Base-by-base conservation (phyloP, 2,113 vertebrate genomes). In the Callithrix jacchus region DNA sequence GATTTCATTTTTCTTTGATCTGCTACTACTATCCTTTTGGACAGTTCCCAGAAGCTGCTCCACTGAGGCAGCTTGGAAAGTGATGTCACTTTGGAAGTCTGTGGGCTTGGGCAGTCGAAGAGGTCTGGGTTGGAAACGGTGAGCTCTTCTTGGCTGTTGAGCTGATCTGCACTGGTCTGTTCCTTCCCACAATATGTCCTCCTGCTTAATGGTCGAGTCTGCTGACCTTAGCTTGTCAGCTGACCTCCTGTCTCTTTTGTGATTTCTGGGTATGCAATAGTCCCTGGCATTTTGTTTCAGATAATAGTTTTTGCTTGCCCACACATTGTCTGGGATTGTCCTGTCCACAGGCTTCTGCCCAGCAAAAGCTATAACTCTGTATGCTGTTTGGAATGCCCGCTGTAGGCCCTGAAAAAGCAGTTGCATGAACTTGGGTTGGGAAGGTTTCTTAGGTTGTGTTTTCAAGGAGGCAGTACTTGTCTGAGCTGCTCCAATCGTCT, bases 391-490 rank as follows among this genome's bases (percentile, higher is more conserved):
- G 37, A 97, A 92, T 94, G 96, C 89, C 68, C 85, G 82, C 76
- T 81, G 95, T 82, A 97, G 58, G 74, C 87, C 58, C 21, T 52
- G 52, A 52, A 52, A 52, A 52, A 52, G 52, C 52, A 52, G 52
- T 23, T 96, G 87, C 68, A 95, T 85, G 45, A 97, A 91, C 66
- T 68, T 95, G 58, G 90, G 81, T 84, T 91, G 94, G 66, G 89
- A 92, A 47, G 76, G 64, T 94, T 93, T 95, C 87, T 96, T 96
- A 83, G 85, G 32, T 56, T 74, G 95, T 76, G 81, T 97, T 84
- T 74, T 94, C 37, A 68, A 93, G 85, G 94, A 90, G 80, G 54
- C 64, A 17, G 42, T 47, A 11, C 23, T 91, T 77, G 56, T 83
- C 32, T 74, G 95, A 87, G 70, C 5, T 37, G 17, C 30, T 64